Base-by-base conservation (phyloP, 2,797 vertebrate species). In the Falco biarmicus region DNA sequence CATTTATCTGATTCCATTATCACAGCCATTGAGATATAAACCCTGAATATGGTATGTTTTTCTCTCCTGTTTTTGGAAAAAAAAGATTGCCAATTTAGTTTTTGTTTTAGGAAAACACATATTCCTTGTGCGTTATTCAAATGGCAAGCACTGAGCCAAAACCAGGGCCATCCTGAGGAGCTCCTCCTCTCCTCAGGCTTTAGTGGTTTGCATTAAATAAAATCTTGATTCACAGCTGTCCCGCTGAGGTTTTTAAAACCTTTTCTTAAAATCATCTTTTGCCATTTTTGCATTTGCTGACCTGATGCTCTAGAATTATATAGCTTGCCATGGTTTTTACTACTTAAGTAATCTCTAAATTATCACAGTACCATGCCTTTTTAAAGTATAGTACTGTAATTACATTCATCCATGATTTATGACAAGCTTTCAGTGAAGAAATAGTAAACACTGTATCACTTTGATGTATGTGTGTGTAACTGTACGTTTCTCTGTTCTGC, bases 191-290 rank as follows among this genome's bases (percentile, higher is more conserved):
- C 47, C 66, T 39, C 50, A 39, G 39, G 15, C 29, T 87, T 88
- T 51, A 88, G 76, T 95, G 88, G 80, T 92, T 95, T 95, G 25
- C 64, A 34, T 82, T 86, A 87, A 91, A 84, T 75, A 37, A 90
- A 90, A 57, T 68, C 45, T 78, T 61, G 63, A 90, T 92, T 86
- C 50, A 37, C 53, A 84, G 45, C 47, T 81, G 21, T 74, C 59
- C 64, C 29, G 26, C 32, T 75, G 80, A 90, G 66, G 64, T 56
- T 93, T 95, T 95, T 14, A 57, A 81, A 76, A 85, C 64, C 12
- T 11, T 68, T 83, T 73, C 65, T 66, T 87, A 53, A 90, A 90
- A 89, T 80, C 0, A 41, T 85, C 32, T 75, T 95, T 76, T 94
- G 70, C 34, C 65, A 63, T 86, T 91, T 96, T 90, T 95, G 61